Evolutionary conservation across 2,797 vertebrate species (phyloP).

Genomic region (Sebastiscus tertius): DNA sequence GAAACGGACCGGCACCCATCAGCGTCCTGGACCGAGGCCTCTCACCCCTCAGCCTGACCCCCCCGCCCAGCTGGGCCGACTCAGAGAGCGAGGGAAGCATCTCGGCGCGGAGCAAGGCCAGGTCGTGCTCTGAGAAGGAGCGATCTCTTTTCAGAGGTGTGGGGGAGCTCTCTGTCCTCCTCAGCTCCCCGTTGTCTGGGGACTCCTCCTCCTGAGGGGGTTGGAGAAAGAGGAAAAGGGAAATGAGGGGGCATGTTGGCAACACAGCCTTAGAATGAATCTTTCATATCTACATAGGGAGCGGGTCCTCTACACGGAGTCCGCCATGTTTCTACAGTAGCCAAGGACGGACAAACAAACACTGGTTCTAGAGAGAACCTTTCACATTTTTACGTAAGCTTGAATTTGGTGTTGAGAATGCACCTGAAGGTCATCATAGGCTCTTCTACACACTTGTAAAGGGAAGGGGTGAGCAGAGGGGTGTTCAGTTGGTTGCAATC

Average conservation of each 20-base stretch:
- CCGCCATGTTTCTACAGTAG: too few relatives aligned
- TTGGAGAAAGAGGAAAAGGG: neutral
- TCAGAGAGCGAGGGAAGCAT: slow-evolving; percentile 65
- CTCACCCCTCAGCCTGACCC: slow-evolving; percentile 50
- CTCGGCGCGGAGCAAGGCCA: slow-evolving; percentile 86
- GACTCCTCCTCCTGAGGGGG: slow-evolving; percentile 91
- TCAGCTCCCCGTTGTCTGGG: slow-evolving; percentile 78
- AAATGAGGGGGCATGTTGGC: neutral
- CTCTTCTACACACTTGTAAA: too few relatives aligned
- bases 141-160: slow-evolving; percentile 89
- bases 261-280: neutral
- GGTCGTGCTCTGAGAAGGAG: slow-evolving; percentile 95
- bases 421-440: too few relatives aligned
- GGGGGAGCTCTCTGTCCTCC: slow-evolving; percentile 73
- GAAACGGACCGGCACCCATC: slow-evolving; percentile 48
- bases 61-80: slow-evolving; percentile 28
- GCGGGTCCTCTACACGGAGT: too few relatives aligned
- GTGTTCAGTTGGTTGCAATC: too few relatives aligned
- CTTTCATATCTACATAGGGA: too few relatives aligned
- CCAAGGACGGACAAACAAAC: too few relatives aligned
- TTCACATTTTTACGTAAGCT: too few relatives aligned
- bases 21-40: slow-evolving; percentile 83
- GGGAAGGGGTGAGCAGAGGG: too few relatives aligned
- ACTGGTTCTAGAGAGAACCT: too few relatives aligned
- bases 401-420: too few relatives aligned